Conservation (phyloP, 2,113 vertebrate species). For the Mirza zaza region DNA sequence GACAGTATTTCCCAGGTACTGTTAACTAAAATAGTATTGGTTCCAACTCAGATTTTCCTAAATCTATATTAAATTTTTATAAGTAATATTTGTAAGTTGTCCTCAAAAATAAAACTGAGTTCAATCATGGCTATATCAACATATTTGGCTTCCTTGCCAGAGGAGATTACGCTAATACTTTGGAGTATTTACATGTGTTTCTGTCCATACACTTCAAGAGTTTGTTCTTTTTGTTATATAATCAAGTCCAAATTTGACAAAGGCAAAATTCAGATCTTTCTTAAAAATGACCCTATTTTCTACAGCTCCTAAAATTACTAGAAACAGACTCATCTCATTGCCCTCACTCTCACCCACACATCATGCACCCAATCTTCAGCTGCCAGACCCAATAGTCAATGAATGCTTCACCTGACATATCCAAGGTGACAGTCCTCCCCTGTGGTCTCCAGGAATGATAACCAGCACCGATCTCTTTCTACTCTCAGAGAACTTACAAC, state of each 20-base stretch:
- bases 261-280: not conserved
- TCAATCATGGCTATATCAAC: not conserved
- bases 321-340: not conserved
- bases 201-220: not conserved
- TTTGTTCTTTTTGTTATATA: not conserved
- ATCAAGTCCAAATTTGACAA: not conserved
- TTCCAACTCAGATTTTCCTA: not conserved
- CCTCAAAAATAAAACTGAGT: not conserved
- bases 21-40: not conserved
- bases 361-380: rapidly evolving
- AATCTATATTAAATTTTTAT: not conserved
- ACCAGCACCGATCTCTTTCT: not conserved
- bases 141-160: not conserved
- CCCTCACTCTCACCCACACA: not conserved
- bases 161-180: not conserved
- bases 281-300: not conserved
- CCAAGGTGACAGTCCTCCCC: not conserved
- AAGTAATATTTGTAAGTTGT: not conserved
- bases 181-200: not conserved
- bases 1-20: not conserved
- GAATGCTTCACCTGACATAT: not conserved
- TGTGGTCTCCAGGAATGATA: not conserved
- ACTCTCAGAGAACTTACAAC: not conserved
- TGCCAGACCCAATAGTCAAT: not conserved
- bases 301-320: not conserved